Percentiles rank a stretch among this genome's conserved stretches.
Conservation (phyloP, 2,888 invertebrate species). For the Aphodius sticticus region DNA sequence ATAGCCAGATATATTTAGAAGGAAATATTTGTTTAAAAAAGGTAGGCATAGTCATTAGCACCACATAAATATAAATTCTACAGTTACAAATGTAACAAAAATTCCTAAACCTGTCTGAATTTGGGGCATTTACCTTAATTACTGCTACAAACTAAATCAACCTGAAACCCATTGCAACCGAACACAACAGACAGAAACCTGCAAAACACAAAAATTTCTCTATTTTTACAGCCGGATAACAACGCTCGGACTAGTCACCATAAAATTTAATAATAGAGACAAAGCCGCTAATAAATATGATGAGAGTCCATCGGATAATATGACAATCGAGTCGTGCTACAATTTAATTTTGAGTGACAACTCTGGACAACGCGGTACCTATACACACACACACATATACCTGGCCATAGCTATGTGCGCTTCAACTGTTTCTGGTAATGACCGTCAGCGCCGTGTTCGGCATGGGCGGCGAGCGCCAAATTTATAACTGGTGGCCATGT, state of each 20-base stretch:
- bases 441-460: neutral
- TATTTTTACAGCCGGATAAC: neutral
- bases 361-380: neutral
- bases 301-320: neutral
- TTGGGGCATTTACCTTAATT: no score
- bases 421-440: neutral
- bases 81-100: no score
- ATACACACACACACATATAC: neutral
- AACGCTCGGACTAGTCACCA: neutral
- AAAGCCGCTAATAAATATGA: conserved; percentile 4
- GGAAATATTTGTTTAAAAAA: no score
- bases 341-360: neutral
- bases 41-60: no score
- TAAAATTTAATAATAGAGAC: neutral
- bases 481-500: neutral
- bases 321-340: neutral
- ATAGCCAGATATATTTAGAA: no score
- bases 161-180: no score
- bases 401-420: neutral
- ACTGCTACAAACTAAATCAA: no score
- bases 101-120: no score
- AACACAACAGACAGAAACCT: no score
- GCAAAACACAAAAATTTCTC: neutral
- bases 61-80: no score
- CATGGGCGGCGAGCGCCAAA: neutral